Percentiles rank a stretch among this genome's conserved stretches.
phyloP scores from a whole-genome alignment of 2,888 invertebrate genomes.

The Metacarcinus magister region DNA sequence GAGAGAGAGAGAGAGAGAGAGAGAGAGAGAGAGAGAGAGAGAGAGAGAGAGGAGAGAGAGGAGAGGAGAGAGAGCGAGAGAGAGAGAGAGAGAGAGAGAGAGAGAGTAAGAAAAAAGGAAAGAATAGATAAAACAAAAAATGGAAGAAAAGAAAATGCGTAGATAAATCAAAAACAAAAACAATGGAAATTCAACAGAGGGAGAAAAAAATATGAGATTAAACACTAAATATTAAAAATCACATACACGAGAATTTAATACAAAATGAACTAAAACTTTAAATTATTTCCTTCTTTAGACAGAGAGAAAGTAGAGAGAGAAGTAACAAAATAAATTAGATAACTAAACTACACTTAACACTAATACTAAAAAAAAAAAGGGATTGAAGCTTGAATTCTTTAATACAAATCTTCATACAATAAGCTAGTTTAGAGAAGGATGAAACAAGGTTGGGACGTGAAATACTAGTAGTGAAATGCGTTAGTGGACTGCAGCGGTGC shows the following conservation, averaged over 20 bases:
- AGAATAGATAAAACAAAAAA: background rate
- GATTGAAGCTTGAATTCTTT: background rate
- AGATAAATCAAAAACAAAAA: background rate
- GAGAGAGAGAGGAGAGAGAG: background rate
- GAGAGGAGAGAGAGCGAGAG: background rate
- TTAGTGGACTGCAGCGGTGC: background rate
- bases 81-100: background rate
- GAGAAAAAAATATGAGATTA: background rate
- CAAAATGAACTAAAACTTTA: background rate
- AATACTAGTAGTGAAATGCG: background rate
- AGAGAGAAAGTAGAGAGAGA: background rate
- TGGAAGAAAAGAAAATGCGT: background rate
- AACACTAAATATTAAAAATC: background rate
- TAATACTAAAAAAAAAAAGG: too few species aligned
- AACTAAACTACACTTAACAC: too few species aligned
- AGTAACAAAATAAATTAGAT: background rate
- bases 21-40: slow-evolving; percentile 32
- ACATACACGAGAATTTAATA: too few species aligned
- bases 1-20: slow-evolving; percentile 48
- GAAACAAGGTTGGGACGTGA: background rate
- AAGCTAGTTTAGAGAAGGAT: background rate
- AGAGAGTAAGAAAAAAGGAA: background rate
- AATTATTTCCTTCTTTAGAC: background rate
- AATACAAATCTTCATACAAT: background rate
- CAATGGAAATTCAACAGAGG: too few species aligned